Base-by-base conservation (phyloP, 2,113 vertebrate genomes). In the Takifugu bimaculatus region DNA sequence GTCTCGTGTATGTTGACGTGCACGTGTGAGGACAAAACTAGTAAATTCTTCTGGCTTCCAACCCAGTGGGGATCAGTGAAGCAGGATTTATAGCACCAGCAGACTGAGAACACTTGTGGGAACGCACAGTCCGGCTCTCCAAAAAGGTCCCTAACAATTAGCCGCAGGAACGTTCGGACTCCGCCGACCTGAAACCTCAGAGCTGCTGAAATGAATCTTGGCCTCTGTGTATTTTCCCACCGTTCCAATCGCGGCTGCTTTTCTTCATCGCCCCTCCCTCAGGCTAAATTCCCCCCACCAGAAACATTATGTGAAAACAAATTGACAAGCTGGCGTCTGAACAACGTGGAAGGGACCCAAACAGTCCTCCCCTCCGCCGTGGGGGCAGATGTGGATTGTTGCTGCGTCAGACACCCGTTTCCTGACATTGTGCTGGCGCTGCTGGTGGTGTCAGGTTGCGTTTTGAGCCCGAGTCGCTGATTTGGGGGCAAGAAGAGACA, bases 401-500 rank as follows among this genome's bases (percentile, higher is more conserved):
- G 51, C 58, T 57, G 9, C 10, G 13, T 67, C 48, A 35, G 28
- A 67, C 13, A 2, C n/a, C n/a, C 1, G 55, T 53, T 78, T 76
- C 60, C 65, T 80, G 57, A 61, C 77, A 82, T 78, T 81, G 77
- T 78, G 59, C 45, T n/a, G 26, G 42, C 27, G 55, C 44, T 26
- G 39, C 28, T 26, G 10, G 32, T 55, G 25, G 62, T 20, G 15
- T 28, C 49, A 35, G 13, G 44, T 45, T 39, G 35, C 35, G 11
- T 39, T 39, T 39, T 39, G 3, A 39, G 35, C 35, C 35, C 20
- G 20, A 20, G 20, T 39, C 11, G 11, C 7, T 39, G 35, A 39
- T 3, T 39, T 39, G 7, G 35, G 11, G 35, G 7, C 1, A 39
- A 39, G 35, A 39, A 39, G 35, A 10, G 4, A 39, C 35, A 39